Evolutionary conservation across 2,888 invertebrate species (phyloP).

Genomic region (Villa cingulata): DNA sequence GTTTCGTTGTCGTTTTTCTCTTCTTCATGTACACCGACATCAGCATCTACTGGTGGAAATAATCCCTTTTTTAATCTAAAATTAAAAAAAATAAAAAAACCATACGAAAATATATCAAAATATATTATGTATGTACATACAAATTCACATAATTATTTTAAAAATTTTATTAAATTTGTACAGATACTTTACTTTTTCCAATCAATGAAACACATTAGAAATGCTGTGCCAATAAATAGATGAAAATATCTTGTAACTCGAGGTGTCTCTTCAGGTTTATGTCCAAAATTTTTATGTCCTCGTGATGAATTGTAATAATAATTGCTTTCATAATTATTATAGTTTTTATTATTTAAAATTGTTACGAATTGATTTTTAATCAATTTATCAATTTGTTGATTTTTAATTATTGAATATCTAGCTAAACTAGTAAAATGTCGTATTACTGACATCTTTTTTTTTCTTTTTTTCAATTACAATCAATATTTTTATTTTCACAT

Average conservation of each 20-base stretch:
- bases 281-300: constrained; percentile 44
- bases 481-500: too few species aligned
- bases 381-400: too few species aligned
- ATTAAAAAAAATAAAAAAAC: background rate
- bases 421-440: too few species aligned
- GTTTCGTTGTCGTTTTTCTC: constrained; percentile 27
- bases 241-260: constrained; percentile 35
- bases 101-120: too few species aligned
- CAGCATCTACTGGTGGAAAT: constrained; percentile 42
- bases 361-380: too few species aligned
- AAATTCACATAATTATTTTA: too few species aligned
- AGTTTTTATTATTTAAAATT: too few species aligned
- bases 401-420: too few species aligned
- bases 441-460: too few species aligned
- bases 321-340: too few species aligned
- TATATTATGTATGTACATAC: too few species aligned
- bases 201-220: constrained; percentile 33
- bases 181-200: constrained; percentile 34
- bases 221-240: constrained; percentile 27
- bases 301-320: constrained; percentile 14
- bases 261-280: constrained; percentile 36
- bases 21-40: constrained; percentile 29
- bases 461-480: too few species aligned
- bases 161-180: background rate
- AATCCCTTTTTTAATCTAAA: constrained; percentile 17